A percentile compares a stretch with the other conserved stretches of the same genome.
Conservation (phyloP, 2,113 vertebrate species). For the Cololabis saira region DNA sequence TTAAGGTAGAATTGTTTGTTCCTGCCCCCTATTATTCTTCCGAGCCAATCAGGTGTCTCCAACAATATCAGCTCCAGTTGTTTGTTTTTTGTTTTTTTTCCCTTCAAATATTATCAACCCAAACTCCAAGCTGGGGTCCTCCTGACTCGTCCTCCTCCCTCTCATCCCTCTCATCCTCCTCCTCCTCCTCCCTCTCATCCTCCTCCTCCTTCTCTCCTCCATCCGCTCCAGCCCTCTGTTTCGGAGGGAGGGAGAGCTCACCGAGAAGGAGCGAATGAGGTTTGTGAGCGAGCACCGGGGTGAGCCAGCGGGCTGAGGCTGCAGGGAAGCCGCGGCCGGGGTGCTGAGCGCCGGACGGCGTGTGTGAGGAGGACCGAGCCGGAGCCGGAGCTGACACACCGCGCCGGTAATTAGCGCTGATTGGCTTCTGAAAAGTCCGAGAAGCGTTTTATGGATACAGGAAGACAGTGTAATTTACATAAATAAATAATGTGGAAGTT, state of each 20-base stretch:
- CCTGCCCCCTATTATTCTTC: background rate
- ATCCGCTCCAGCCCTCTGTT: background rate
- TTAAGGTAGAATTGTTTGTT: background rate
- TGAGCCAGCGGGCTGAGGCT: too few relatives aligned
- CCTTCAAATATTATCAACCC: background rate
- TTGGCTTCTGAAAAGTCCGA: too few relatives aligned
- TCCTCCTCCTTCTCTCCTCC: background rate
- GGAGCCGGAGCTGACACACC: too few relatives aligned
- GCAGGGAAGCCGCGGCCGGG: background rate
- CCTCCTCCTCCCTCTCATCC: background rate
- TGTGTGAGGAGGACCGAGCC: too few relatives aligned
- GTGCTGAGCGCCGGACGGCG: too few relatives aligned
- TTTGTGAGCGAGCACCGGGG: constrained; percentile 1
- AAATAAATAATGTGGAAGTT: too few relatives aligned
- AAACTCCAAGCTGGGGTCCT: background rate
- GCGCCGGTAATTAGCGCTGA: too few relatives aligned
- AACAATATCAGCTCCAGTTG: background rate
- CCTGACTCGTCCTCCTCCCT: background rate
- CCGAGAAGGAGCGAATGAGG: background rate
- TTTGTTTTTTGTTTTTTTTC: too few relatives aligned
- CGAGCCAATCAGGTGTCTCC: background rate
- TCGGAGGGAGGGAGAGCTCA: background rate
- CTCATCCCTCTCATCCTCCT: too few relatives aligned
- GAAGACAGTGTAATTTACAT: too few relatives aligned
- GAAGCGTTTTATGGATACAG: too few relatives aligned